These are phyloP conservation scores for Habropoda laboriosa DNA, from an alignment of 1,140 invertebrate species.

Conservation along the genomic window DNA sequence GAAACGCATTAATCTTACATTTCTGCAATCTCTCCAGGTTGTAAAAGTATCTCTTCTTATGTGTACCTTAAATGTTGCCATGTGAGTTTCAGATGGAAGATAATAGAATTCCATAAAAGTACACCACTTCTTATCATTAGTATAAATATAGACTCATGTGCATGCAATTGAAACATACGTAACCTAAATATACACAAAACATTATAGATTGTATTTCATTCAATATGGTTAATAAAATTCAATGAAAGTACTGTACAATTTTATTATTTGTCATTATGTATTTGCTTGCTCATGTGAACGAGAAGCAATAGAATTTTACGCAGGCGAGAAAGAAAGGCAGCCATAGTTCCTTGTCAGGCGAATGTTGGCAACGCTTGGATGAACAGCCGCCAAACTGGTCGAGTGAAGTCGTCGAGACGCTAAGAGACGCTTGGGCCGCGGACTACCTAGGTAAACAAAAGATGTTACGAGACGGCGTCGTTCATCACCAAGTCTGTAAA, in stretches of 20 bases:
- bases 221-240: not conserved
- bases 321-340: not conserved
- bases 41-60: not conserved
- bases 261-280: not conserved
- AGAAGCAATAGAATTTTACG: not conserved
- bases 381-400: conserved; percentile 51
- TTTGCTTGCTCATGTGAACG: not conserved
- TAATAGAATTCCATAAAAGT: not conserved
- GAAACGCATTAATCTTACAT: no score
- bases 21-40: no score
- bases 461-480: conserved; percentile 34
- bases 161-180: no score
- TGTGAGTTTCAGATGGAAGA: not conserved
- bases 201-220: rapidly evolving
- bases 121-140: not conserved
- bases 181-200: not conserved
- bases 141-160: not conserved
- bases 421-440: conserved; percentile 1
- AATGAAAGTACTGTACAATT: not conserved
- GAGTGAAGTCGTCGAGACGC: conserved; percentile 23
- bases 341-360: conserved; percentile 22
- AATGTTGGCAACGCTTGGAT: conserved; percentile 41
- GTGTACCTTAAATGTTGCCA: not conserved
- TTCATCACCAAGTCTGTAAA: not conserved
- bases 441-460: conserved; percentile 64